phyloP scores from a whole-genome alignment of 2,797 vertebrate species.

The Spheniscus humboldti region DNA sequence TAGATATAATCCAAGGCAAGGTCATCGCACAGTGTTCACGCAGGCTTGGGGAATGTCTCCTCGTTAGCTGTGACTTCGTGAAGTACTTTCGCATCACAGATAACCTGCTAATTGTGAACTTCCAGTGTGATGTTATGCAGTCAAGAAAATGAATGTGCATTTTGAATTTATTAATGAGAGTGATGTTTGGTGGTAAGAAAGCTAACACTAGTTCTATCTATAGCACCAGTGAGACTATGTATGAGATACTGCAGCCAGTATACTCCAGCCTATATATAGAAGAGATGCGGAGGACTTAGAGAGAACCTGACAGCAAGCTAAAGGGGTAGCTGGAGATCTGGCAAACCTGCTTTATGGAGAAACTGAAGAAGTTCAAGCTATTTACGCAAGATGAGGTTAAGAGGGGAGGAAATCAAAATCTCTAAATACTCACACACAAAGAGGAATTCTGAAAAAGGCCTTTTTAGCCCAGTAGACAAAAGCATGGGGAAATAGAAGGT shows the following conservation, averaged over 20 bases:
- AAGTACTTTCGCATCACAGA: background rate
- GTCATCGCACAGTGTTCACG: fast-evolving
- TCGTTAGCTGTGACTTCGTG: background rate
- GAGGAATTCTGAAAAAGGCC: background rate
- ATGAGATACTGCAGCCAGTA: fast-evolving
- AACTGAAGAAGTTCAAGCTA: background rate
- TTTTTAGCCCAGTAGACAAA: background rate
- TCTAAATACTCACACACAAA: no score
- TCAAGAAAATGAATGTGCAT: background rate
- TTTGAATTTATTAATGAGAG: background rate
- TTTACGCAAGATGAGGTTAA: background rate
- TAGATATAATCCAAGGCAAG: background rate
- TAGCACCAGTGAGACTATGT: fast-evolving
- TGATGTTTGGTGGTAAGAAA: background rate
- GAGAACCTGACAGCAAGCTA: background rate
- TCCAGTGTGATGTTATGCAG: background rate
- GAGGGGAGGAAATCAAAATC: background rate
- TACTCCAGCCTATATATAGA: background rate
- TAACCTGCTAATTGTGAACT: background rate
- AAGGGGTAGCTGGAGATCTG: background rate
- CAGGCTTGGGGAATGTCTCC: background rate
- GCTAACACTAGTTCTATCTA: fast-evolving
- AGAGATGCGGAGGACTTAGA: background rate
- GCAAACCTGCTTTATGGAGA: background rate
- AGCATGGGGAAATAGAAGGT: background rate